Conservation (phyloP, 2,888 invertebrate species). For the Sesamia inferens region DNA sequence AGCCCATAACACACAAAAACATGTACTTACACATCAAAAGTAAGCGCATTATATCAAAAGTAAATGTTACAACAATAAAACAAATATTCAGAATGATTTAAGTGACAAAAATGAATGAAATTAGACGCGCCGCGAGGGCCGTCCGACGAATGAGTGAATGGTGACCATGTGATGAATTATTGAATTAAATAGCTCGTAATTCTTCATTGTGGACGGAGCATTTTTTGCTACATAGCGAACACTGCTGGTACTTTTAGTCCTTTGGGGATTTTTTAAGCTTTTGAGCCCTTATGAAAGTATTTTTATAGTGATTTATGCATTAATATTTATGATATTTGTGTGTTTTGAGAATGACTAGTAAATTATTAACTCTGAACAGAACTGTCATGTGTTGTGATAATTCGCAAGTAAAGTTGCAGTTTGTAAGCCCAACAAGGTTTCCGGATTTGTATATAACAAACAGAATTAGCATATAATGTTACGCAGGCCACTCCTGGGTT, state of each 20-base stretch:
- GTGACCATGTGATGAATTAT: constrained; percentile 61
- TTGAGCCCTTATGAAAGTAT: background rate
- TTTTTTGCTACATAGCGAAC: constrained; percentile 42
- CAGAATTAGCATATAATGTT: no score
- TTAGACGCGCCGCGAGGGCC: constrained; percentile 51
- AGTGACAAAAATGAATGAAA: constrained; percentile 53
- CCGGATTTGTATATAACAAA: no score
- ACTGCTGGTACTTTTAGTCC: constrained; percentile 29
- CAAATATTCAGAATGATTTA: constrained; percentile 45
- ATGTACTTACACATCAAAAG: background rate
- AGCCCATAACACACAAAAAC: background rate
- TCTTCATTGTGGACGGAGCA: constrained; percentile 39
- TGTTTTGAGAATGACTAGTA: background rate
- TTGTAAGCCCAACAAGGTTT: background rate
- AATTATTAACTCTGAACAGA: no score
- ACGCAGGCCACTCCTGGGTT: no score
- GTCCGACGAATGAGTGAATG: constrained; percentile 55
- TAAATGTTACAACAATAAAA: constrained; percentile 31
- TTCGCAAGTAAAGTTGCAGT: background rate
- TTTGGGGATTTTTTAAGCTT: constrained; percentile 14
- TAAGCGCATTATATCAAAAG: background rate
- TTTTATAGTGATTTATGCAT: background rate
- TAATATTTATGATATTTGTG: background rate
- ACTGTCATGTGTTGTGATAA: no score
- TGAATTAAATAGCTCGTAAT: constrained; percentile 62